Percentiles rank a stretch among this genome's conserved stretches.
Evolutionary conservation across 2,888 invertebrate species (phyloP).

Genomic region (Unio delphinus): DNA sequence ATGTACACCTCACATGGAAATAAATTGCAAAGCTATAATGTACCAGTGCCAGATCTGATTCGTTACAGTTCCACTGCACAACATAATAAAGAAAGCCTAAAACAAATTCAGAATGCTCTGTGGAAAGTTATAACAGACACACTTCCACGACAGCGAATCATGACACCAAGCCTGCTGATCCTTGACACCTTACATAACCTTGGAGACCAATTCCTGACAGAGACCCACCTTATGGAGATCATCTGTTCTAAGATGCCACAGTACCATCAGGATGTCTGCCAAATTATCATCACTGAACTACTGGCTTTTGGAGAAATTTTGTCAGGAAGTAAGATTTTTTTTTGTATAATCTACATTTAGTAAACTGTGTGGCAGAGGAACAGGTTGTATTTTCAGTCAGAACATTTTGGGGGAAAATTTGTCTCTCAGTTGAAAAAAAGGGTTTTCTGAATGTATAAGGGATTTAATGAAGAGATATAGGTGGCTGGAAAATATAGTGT

Average conservation of each 20-base stretch:
- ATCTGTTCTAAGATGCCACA: conserved; percentile 35
- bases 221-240: conserved; percentile 33
- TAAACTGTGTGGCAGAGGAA: too few species aligned
- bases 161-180: conserved; percentile 35
- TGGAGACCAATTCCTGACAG: conserved; percentile 28
- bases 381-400: too few species aligned
- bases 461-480: too few species aligned
- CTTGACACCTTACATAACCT: conserved; percentile 28
- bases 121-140: conserved; percentile 46
- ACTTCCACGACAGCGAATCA: conserved; percentile 36
- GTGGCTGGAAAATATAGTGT: too few species aligned
- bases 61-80: conserved; percentile 5
- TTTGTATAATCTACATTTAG: too few species aligned
- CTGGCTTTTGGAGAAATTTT: conserved; percentile 42
- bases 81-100: conserved; percentile 7
- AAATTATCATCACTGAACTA: conserved; percentile 38
- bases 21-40: conserved; percentile 42
- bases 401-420: too few species aligned
- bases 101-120: conserved; percentile 20
- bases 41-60: conserved; percentile 38
- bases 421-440: too few species aligned
- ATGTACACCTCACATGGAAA: conserved; percentile 38
- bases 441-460: too few species aligned
- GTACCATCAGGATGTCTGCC: conserved; percentile 35
- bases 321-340: conserved; percentile 33